A percentile compares a stretch with the other conserved stretches of the same genome.
phyloP scores from a whole-genome alignment of 2,888 invertebrate genomes.

The Eupithecia pulchellata region DNA sequence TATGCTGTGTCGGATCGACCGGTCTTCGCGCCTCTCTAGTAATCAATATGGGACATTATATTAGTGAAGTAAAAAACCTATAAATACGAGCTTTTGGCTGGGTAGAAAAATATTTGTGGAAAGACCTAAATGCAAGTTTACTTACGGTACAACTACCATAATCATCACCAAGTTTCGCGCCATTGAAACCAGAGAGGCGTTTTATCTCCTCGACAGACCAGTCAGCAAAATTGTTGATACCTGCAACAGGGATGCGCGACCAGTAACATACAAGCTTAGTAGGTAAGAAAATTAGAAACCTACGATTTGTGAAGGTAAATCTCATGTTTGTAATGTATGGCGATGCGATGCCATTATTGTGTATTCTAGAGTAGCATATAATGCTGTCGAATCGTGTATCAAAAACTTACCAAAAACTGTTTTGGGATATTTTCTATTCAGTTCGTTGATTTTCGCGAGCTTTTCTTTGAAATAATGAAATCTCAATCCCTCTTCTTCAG shows the following conservation, averaged over 20 bases:
- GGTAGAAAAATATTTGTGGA: not conserved
- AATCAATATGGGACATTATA: too few relatives aligned
- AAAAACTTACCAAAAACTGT: slow-evolving; percentile 1
- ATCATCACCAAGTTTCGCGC: not conserved
- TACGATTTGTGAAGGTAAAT: too few relatives aligned
- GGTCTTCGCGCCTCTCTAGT: too few relatives aligned
- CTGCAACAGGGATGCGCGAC: not conserved
- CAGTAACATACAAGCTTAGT: not conserved
- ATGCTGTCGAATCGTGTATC: too few relatives aligned
- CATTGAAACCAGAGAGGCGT: not conserved
- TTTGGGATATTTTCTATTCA: not conserved
- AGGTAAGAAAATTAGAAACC: too few relatives aligned
- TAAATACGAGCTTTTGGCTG: too few relatives aligned
- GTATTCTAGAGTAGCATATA: too few relatives aligned
- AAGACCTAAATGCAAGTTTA: not conserved
- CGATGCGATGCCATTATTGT: too few relatives aligned
- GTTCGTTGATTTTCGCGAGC: not conserved
- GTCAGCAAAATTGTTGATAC: not conserved
- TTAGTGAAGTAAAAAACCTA: too few relatives aligned
- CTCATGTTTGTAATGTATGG: too few relatives aligned
- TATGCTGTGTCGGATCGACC: too few relatives aligned
- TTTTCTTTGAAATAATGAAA: not conserved
- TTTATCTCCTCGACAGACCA: not conserved
- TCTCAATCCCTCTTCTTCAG: not conserved
- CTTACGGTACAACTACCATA: not conserved